These are phyloP conservation scores for Callipepla squamata DNA, from an alignment of 2,113 vertebrate genomes.

Conservation along the genomic window DNA sequence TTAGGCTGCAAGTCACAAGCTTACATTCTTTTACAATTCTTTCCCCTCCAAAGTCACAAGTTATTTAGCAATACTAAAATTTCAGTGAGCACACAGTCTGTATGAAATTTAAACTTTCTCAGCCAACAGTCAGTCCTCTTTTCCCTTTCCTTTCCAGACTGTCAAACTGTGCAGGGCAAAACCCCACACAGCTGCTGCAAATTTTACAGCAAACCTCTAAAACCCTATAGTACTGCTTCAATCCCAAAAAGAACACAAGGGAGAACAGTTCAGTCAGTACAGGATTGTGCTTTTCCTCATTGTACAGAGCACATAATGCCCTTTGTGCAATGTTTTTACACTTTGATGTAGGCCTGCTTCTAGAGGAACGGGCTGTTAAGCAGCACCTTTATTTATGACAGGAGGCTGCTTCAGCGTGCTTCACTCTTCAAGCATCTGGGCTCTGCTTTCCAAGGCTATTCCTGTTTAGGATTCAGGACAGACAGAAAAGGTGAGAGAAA, in stretches of 20 bases:
- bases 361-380: neutral
- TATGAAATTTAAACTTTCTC: neutral
- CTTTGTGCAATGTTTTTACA: neutral
- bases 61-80: neutral
- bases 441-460: neutral
- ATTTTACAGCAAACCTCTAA: neutral
- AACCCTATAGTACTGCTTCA: neutral
- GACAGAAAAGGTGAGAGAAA: neutral
- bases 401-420: neutral
- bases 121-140: neutral
- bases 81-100: neutral
- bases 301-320: neutral
- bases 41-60: neutral
- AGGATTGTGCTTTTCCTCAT: neutral
- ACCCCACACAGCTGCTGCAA: neutral
- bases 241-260: neutral
- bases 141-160: neutral
- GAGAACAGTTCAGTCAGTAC: neutral
- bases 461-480: neutral
- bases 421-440: neutral
- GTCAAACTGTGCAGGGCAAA: neutral
- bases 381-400: fast-evolving
- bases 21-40: neutral
- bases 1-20: neutral
- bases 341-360: neutral